Evolutionary conservation across 2,113 vertebrate species (phyloP), one percentile per base, ranked within the genome.

Genomic region (Chaetops frenatus): DNA sequence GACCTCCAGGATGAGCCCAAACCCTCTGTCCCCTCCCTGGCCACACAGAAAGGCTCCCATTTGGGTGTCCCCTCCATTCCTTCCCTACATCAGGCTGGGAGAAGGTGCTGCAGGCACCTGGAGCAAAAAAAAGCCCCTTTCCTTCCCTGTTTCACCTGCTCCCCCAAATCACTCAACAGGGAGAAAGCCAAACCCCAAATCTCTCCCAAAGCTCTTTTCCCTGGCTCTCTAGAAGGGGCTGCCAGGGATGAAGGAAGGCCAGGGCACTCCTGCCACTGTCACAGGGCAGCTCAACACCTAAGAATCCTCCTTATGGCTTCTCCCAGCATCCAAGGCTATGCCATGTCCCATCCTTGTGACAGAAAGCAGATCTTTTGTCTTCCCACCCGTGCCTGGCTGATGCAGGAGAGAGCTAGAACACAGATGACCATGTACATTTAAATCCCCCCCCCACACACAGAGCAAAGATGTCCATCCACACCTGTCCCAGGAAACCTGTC

Each of bases 271-370:
- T 45, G 25, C 8, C 40, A 58, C 1, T n/a, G 23, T 31, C 33
- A 76, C 0, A 0, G 25, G 42, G 17, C 56, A 60, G 5, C 18
- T 71, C 67, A 35, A 6, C 48, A 60, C 27, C 22, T 29, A 15
- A 28, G 36, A 69, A 69, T 38, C n/a, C 48, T 60, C n/a, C 42
- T 57, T 19, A 8, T 0, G 36, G 27, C 45, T 64, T 47, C 21
- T 12, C 35, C 16, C 16, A 9, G 7, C 1, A 1, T 3, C 21
- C 66, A 53, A 38, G 24, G 62, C 25, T 40, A 29, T 0, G 1
- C 14, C 35, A 40, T 3, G 1, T 14, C 45, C 31, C 10, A 70
- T 38, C 38, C 67, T 21, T 10, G 33, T 4, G 86, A 25, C 20
- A 35, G n/a, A 54, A 86, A 78, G 21, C 6, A 17, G 25, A 33